Conservation (phyloP, 2,113 vertebrate species). For the Rhipidura dahli region DNA sequence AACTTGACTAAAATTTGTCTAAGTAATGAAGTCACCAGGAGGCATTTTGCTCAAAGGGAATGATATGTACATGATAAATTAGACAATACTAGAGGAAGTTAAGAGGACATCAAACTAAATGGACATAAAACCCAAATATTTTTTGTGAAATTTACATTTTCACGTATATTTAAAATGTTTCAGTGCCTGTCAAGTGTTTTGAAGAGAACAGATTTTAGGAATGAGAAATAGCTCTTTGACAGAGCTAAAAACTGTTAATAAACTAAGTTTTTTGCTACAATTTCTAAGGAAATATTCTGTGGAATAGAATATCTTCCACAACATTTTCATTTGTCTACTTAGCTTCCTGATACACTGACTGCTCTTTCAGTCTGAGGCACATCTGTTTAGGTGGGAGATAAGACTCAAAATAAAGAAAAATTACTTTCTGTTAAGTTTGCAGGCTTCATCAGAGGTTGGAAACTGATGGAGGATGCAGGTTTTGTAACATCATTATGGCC, state of each 20-base stretch:
- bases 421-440: neutral
- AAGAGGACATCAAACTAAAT: neutral
- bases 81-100: neutral
- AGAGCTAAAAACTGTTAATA: neutral
- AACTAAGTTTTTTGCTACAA: neutral
- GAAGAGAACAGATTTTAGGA: neutral
- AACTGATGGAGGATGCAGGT: neutral
- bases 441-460: neutral
- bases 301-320: neutral
- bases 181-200: neutral
- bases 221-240: neutral
- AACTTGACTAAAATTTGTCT: neutral
- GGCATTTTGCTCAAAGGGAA: neutral
- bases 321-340: neutral
- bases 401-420: neutral
- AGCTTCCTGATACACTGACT: neutral
- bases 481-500: neutral
- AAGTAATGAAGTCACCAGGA: neutral
- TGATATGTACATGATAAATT: neutral
- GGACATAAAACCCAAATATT: neutral
- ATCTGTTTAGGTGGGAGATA: neutral
- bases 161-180: neutral
- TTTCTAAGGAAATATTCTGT: neutral
- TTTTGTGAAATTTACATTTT: neutral
- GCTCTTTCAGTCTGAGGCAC: neutral